phyloP scores from a whole-genome alignment of 2,113 vertebrate species.

The Peromyscus polionotus region DNA sequence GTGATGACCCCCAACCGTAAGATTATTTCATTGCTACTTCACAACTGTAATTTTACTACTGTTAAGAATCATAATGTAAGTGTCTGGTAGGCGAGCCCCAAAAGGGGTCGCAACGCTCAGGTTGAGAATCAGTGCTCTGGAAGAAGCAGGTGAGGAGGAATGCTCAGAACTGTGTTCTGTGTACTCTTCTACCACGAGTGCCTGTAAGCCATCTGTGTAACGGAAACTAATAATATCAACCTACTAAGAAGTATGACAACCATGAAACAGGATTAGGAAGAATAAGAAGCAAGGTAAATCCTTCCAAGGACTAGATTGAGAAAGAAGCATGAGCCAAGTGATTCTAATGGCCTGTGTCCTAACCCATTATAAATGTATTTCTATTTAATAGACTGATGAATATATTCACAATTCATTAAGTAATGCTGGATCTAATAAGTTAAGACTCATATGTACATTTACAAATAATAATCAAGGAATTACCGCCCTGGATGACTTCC shows the following conservation, averaged over 20 bases:
- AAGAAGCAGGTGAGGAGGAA: background rate
- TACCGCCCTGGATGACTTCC: background rate
- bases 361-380: background rate
- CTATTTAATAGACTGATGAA: background rate
- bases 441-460: background rate
- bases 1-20: background rate
- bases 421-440: background rate
- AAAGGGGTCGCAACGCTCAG: background rate
- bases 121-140: background rate
- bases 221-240: background rate
- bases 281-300: constrained; percentile 7
- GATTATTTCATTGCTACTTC: background rate
- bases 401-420: background rate
- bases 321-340: background rate
- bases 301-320: constrained; percentile 38
- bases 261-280: background rate
- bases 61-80: background rate
- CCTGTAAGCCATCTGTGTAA: background rate
- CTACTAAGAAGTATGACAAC: constrained; percentile 23
- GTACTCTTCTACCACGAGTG: background rate
- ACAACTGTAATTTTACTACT: background rate
- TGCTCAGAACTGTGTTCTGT: background rate
- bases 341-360: background rate
- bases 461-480: constrained; percentile 33
- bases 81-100: background rate